Base-by-base conservation (phyloP, 2,888 invertebrate species). In the Trisateles emortualis region DNA sequence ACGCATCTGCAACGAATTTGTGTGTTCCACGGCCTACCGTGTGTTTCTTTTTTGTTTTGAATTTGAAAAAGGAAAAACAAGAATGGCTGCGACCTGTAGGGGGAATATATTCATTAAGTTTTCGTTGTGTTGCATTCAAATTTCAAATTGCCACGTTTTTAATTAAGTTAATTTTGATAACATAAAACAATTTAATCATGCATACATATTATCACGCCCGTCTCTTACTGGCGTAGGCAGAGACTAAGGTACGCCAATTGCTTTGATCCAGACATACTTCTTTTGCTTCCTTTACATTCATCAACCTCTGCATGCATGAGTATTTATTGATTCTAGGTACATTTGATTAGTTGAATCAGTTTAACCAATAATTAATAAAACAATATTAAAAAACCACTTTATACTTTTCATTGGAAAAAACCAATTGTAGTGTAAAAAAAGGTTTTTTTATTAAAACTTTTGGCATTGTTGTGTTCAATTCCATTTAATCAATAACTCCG, bases 1-100 rank as follows among this genome's bases (percentile, higher is more conserved):
- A 75, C 78, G 79, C 78, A 66, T 72, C 66, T 72, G 69, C 71
- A 77, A 70, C 74, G 78, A 76, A 74, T 83, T 81, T 76, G 64
- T 62, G 77, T 74, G 66, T 54, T 59, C 64, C 59, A 64, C 66
- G 64, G 64, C 42, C 68, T 72, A 66, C 57, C 45, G 51, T 42
- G 42, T 39, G 33, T 43, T 38, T 11, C 42, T 45, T 33, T 60
- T 49, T 44, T 43, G 16, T 56, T 69, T 68, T 54, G 16, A 60
- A 64, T 56, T 71, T 55, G 24, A 24, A 44, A 48, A 47, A 49
- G 59, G 54, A 59, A 36, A 45, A 42, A 49, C 17, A 24, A 16
- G 35, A 42, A 39, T 52, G 41, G 30, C 9, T 26, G 24, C 41
- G 35, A 24, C n/a, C 17, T 4, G 46, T 8, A 40, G 44, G 39